Percentiles rank a stretch among this genome's conserved stretches.
These are phyloP conservation scores for Melitaea cinxia DNA, from an alignment of 1,140 invertebrate species.

Conservation along the genomic window DNA sequence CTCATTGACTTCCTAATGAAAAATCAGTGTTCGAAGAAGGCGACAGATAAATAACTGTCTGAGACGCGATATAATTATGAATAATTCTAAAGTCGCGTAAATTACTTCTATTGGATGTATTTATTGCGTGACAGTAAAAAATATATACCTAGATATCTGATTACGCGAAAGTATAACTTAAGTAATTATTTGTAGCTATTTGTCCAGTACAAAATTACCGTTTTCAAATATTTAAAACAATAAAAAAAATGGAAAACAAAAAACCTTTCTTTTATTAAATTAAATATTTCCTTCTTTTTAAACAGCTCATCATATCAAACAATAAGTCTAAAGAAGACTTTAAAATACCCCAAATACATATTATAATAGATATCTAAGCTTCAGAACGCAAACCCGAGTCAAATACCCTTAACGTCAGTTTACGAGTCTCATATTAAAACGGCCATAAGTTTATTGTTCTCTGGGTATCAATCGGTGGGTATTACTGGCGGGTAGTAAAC, in stretches of 20 bases:
- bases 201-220: no score
- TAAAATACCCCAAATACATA: no score
- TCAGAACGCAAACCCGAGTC: neutral
- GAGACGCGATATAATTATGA: neutral
- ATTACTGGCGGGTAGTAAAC: constrained; percentile 33
- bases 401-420: neutral
- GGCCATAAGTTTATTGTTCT: constrained; percentile 13
- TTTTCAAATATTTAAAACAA: no score
- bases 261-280: no score
- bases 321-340: no score
- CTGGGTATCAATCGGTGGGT: constrained; percentile 24
- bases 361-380: no score
- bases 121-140: neutral
- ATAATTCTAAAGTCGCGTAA: neutral
- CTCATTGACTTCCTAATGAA: constrained; percentile 34
- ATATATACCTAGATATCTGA: no score
- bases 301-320: no score
- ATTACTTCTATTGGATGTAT: neutral
- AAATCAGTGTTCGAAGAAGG: constrained; percentile 24
- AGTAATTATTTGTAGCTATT: no score
- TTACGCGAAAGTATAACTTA: no score
- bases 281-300: no score
- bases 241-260: no score
- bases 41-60: constrained; percentile 10
- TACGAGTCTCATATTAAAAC: constrained; percentile 7